Percentiles rank a stretch among this genome's conserved stretches.
Evolutionary conservation across 2,888 invertebrate genomes (phyloP).

Genomic region (Pseudeuparius sepicola): DNA sequence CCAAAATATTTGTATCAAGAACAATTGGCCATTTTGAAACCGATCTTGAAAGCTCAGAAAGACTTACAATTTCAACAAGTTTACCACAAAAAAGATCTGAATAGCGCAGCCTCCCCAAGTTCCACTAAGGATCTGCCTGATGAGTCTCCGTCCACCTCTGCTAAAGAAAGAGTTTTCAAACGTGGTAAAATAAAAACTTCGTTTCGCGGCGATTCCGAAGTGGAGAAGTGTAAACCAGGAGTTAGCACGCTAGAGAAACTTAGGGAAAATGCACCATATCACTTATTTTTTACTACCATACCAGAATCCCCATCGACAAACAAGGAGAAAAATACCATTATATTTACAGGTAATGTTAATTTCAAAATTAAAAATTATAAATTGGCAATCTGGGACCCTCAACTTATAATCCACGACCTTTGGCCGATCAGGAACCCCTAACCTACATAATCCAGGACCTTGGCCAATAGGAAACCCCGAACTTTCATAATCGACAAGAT

Average conservation of each 20-base stretch:
- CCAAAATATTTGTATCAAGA: slow-evolving; percentile 47
- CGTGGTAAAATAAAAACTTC: slow-evolving; percentile 44
- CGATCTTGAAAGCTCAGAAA: slow-evolving; percentile 19
- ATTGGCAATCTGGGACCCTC: too few relatives aligned
- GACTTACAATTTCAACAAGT: too few relatives aligned
- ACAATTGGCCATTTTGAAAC: slow-evolving; percentile 48
- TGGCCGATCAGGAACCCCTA: too few relatives aligned
- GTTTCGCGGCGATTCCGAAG: slow-evolving; percentile 37
- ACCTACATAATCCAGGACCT: too few relatives aligned
- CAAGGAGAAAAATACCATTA: slow-evolving; percentile 53
- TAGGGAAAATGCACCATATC: slow-evolving; percentile 57
- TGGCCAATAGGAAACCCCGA: too few relatives aligned
- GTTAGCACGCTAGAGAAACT: slow-evolving; percentile 59
- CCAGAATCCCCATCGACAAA: slow-evolving; percentile 54
- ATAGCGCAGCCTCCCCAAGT: slow-evolving; percentile 5
- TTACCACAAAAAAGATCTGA: too few relatives aligned
- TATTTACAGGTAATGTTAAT: slow-evolving; percentile 59
- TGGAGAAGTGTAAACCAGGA: too few relatives aligned
- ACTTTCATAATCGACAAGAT: too few relatives aligned
- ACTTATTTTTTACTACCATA: slow-evolving; percentile 66
- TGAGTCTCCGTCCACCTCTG: slow-evolving; percentile 8
- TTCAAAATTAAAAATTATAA: too few relatives aligned
- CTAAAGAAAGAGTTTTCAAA: slow-evolving; percentile 29
- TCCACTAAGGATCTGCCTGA: slow-evolving; percentile 13
- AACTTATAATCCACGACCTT: too few relatives aligned